Percentiles rank a stretch among this genome's conserved stretches.
phyloP scores from a whole-genome alignment of 2,113 vertebrate species.

The Carettochelys insculpta region DNA sequence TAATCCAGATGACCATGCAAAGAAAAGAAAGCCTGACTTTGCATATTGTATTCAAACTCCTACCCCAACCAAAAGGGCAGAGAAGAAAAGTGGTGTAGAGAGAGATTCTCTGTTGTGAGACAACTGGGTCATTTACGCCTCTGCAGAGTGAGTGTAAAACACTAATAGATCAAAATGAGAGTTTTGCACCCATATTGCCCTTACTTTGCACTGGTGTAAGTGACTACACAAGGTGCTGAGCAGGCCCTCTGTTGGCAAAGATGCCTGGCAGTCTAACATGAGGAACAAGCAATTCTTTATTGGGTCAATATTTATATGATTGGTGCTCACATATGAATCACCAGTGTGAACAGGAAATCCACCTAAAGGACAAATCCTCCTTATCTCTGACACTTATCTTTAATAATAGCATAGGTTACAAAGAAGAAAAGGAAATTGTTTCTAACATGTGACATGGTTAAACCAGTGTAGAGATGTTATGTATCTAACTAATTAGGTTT shows the following conservation, averaged over 20 bases:
- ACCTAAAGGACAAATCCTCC: background rate
- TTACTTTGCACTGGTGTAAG: fast-evolving
- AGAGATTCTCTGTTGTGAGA: background rate
- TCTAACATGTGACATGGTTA: background rate
- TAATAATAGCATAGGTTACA: background rate
- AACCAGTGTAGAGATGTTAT: background rate
- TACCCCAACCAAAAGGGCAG: fast-evolving
- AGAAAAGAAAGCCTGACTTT: background rate
- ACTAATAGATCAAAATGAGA: background rate
- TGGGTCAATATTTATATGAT: background rate
- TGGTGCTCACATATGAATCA: background rate
- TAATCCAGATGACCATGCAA: background rate
- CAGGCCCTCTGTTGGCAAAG: background rate
- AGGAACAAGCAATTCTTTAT: background rate
- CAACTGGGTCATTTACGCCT: background rate
- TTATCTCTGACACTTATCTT: background rate
- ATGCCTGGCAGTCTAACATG: background rate
- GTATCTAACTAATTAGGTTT: background rate
- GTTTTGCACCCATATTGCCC: background rate
- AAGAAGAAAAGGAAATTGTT: background rate
- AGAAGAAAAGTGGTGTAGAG: background rate
- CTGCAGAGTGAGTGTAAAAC: background rate
- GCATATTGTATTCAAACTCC: background rate
- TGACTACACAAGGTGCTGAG: fast-evolving
- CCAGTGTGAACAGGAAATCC: background rate